Evolutionary conservation across 2,797 vertebrate genomes (phyloP).

Genomic region (Acrocephalus scirpaceus): DNA sequence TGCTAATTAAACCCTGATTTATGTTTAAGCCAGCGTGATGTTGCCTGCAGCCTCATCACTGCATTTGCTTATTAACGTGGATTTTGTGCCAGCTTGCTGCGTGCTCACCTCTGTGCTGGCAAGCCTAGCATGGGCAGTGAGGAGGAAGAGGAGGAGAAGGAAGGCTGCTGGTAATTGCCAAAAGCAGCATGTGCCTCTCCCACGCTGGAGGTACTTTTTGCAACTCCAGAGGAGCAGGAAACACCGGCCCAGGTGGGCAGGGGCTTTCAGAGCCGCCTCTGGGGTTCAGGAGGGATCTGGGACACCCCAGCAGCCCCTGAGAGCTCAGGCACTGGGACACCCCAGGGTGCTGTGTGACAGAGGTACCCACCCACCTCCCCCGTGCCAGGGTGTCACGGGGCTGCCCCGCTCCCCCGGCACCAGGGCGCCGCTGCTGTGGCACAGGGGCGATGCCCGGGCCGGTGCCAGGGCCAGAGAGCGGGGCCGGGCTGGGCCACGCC

Average conservation of each 20-base stretch:
- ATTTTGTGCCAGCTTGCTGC: slow-evolving; percentile 55
- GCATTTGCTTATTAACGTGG: slow-evolving; percentile 70
- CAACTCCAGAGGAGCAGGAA: neutral
- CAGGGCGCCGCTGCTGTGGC: neutral
- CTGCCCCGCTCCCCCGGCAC: neutral
- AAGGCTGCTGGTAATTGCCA: rapidly evolving
- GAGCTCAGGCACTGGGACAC: neutral
- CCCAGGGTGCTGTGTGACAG: rapidly evolving
- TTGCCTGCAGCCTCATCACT: slow-evolving; percentile 18
- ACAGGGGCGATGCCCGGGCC: neutral
- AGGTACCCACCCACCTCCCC: neutral
- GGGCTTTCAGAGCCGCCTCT: neutral
- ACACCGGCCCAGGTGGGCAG: neutral
- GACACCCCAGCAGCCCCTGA: rapidly evolving
- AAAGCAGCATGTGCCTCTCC: neutral
- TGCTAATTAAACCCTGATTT: neutral
- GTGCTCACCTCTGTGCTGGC: neutral
- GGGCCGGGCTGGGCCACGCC: neutral
- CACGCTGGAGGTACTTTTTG: neutral
- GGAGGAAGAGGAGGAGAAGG: neutral
- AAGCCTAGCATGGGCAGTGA: neutral
- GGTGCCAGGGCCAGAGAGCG: neutral
- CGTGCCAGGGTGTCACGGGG: neutral
- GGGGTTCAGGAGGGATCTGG: neutral
- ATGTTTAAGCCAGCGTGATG: neutral